Base-by-base conservation (phyloP, 2,888 invertebrate species). In the Erynnis tages region DNA sequence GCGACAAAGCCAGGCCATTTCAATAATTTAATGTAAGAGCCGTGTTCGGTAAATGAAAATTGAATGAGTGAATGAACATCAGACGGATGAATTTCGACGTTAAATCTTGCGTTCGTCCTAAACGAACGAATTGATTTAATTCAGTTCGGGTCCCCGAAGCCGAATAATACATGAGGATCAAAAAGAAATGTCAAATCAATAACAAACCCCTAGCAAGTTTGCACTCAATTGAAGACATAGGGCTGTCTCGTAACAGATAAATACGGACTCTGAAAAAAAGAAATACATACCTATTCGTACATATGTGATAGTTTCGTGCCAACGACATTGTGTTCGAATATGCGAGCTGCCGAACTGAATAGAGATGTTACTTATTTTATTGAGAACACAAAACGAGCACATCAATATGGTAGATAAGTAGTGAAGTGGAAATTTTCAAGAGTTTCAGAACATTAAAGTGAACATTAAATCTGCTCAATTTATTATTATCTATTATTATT, bases 121-220 rank as follows among this genome's bases (percentile, higher is more conserved):
- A 27, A 41, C 23, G 27, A 16, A 27, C 16, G 27, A 10, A 38
- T 38, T 38, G 40, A 40, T 21, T 30, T 19, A 29, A 13, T 43
- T 21, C 29, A 30, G n/a, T 11, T 17, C 19, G 30, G 13, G 13
- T 27, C 43, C 13, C 29, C 5, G 8, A 43, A 27, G 19, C 14
- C 47, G 47, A 54, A 54, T 54, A 54, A 47, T 43, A 54, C 47
- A 47, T 54, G 53, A 54, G 53, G 8, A 23, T 48, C 35, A 30
- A 16, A 40, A 37, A 30, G 30, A 43, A 43, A 43, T 43, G 43
- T 43, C 43, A 30, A 43, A 43, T 30, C 43, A 43, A 43, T 43
- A 43, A n/a, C n/a, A n/a, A 41, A 27, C 27, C 11, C 8, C 14
- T 10, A 27, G 41, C 16, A n/a, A 41, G 27, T 41, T 41, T 29